Evolutionary conservation across 2,797 vertebrate species (phyloP), one percentile per base, ranked within the genome.

Genomic region (Tokudaia muenninki): DNA sequence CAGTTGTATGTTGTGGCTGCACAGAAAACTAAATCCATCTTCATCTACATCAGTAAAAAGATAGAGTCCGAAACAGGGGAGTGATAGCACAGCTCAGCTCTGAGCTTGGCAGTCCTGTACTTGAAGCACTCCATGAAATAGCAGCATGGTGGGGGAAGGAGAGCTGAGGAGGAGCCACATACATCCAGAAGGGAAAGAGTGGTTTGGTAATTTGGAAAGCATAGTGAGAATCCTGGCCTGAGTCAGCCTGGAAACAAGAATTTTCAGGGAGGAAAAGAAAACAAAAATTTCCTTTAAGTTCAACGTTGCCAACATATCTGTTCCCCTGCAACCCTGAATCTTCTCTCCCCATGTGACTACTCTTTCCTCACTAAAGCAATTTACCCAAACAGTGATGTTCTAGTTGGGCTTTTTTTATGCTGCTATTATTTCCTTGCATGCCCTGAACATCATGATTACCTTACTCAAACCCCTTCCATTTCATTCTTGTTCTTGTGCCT

Each of bases 31-130:
- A 95, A 96, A 96, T 96, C 57, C 50, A 92, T 91, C 65, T 94
- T 97, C 88, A 94, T 95, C 37, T 72, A 21, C 94, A 92, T 94
- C 94, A 95, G 91, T 63, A 94, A 61, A 93, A 95, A 97, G 44
- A 83, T 67, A 95, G 57, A 96, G 67, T 91, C 29, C 0, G 90
- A 93, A 96, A 91, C 82, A 91, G 88, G 31, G 74, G 78, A 95
- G 74, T 89, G 75, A 83, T 81, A 77, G 61, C 16, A 21, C 44
- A 96, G 29, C 78, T 44, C 44, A 89, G 44, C 44, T 87, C 90
- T 77, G 61, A 81, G 75, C 57, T 96, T 92, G 80, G 87, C 80
- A 91, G 82, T 94, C 29, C 63, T 87, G 31, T 72, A 57, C 67
- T 96, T 94, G 74, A 96, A 96, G 61, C 79, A 91, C 50, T 97